Conservation (phyloP, 92 coral and sea anemone genomes). For the Zoanthus sansibaricus region DNA sequence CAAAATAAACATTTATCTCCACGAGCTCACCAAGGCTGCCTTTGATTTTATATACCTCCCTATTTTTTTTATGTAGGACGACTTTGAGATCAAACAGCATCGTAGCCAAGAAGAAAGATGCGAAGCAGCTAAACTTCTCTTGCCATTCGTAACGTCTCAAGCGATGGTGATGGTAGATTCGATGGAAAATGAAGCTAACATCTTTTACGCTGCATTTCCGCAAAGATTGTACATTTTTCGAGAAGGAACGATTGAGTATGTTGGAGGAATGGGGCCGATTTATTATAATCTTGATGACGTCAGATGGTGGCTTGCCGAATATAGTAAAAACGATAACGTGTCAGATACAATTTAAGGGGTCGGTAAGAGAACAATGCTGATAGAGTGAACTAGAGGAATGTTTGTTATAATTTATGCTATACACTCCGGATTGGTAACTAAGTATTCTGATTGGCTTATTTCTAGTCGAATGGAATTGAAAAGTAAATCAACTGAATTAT, state of each 20-base stretch:
- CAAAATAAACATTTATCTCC: neutral
- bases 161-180: conserved; percentile 62
- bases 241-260: conserved; percentile 68
- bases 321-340: conserved; percentile 23
- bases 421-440: too few relatives aligned
- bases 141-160: conserved; percentile 36
- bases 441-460: too few relatives aligned
- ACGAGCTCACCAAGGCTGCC: too few relatives aligned
- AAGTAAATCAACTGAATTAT: too few relatives aligned
- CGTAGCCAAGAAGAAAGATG: conserved; percentile 83
- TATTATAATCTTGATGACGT: conserved; percentile 72
- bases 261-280: conserved; percentile 88
- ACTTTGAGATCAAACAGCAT: conserved; percentile 78
- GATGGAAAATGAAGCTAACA: conserved; percentile 71
- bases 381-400: neutral
- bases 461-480: too few relatives aligned
- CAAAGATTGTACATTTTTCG: conserved; percentile 77
- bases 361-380: neutral
- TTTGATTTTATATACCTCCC: neutral
- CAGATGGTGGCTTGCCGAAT: conserved; percentile 60
- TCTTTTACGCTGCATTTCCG: conserved; percentile 78
- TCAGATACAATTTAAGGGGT: neutral
- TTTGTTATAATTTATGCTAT: neutral
- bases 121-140: conserved; percentile 73
- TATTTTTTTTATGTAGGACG: conserved; percentile 22